Conservation (phyloP, 2,113 vertebrate genomes). For the Acrocephalus arundinaceus region DNA sequence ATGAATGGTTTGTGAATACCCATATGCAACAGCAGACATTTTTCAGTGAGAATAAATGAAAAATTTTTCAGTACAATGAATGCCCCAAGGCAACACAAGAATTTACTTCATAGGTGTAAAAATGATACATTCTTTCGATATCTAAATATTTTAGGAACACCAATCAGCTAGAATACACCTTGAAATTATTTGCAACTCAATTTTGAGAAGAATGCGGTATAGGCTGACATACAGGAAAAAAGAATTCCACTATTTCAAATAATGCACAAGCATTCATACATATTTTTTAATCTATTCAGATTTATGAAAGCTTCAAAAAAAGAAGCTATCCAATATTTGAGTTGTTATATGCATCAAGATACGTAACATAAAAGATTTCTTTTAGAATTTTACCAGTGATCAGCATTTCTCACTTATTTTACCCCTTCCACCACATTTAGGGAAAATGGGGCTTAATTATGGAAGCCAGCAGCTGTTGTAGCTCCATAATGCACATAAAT, state of each 20-base stretch:
- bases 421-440: neutral
- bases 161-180: neutral
- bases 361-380: neutral
- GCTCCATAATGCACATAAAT: neutral
- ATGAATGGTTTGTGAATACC: neutral
- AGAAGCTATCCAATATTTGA: neutral
- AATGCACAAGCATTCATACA: neutral
- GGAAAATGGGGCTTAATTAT: conserved; percentile 24
- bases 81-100: neutral
- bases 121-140: neutral
- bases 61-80: neutral
- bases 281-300: neutral
- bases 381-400: neutral
- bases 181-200: neutral
- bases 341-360: neutral
- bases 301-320: neutral
- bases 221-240: neutral
- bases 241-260: neutral
- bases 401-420: conserved; percentile 3
- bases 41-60: neutral
- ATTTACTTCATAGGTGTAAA: neutral
- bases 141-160: neutral
- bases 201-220: neutral
- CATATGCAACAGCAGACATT: neutral
- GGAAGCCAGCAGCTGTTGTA: conserved; percentile 24